Evolutionary conservation across 2,888 invertebrate species (phyloP), one percentile per base, ranked within the genome.

Genomic region (Sphaerophoria taeniata): DNA sequence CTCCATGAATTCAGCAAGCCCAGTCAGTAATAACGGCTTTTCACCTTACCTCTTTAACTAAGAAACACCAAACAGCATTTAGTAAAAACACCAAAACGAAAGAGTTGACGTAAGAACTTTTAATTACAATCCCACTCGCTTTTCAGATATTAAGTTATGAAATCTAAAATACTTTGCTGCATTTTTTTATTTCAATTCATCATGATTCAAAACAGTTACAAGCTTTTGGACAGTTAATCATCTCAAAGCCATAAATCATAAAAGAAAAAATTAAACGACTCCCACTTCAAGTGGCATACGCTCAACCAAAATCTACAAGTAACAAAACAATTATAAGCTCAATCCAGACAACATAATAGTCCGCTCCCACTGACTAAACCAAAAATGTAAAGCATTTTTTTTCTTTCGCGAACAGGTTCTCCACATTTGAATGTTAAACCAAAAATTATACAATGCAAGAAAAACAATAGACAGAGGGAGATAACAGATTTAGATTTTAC

Each of bases 381-480:
- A 49, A 47, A 47, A 47, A n/a, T 33, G 34, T 6, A 9, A 58
- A 7, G 34, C 33, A 34, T 16, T 55, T 56, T 61, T 11, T 43
- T 65, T 33, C 47, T 31, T 24, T 12, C 39, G 34, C 33, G 47
- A 70, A 63, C 70, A 51, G 39, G 63, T 56, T 39, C 36, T 6
- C 65, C 51, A 43, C 39, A 63, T 47, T 60, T 60, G 16, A 16
- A 60, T 60, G 60, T 24, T 24, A 43, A 60, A 60, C 61, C 39
- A 71, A 56, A 53, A n/a, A 6, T 6, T 9, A 7, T 33, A 67
- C 31, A 24, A 73, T 65, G n/a, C 34, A 65, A 85, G 83, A 79
- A 84, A 83, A 77, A 88, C 87, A 88, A 87, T 88, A 85, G 87
- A 43, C 24, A 81, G 78, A 88, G 87, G 73, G 81, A 88, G 88